Conservation (phyloP, 2,888 invertebrate species). For the Leucania comma region DNA sequence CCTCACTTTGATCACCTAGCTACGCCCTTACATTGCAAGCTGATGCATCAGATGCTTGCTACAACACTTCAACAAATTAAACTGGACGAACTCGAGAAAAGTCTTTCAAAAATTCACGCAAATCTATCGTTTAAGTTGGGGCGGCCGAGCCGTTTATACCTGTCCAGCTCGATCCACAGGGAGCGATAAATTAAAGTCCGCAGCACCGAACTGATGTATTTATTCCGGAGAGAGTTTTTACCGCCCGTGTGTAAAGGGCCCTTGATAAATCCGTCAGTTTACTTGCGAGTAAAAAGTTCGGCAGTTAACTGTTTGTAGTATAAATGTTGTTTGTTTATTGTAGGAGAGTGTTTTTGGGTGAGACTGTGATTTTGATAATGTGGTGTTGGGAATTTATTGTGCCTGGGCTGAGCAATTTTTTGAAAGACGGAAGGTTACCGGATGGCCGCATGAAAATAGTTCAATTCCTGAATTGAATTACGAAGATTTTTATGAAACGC, state of each 20-base stretch:
- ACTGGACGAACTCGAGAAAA: conserved; percentile 21
- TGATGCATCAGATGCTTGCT: not conserved
- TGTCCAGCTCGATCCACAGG: conserved; percentile 67
- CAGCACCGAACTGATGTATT: conserved; percentile 69
- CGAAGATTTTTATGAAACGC: too few relatives aligned
- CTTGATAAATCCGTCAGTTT: conserved; percentile 74
- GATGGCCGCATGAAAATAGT: too few relatives aligned
- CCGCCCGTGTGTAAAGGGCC: conserved; percentile 71
- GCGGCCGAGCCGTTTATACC: conserved; percentile 62
- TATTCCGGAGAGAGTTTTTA: conserved; percentile 74
- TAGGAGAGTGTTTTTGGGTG: conserved; percentile 11
- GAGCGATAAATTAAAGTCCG: conserved; percentile 73
- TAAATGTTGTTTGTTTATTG: conserved; percentile 52
- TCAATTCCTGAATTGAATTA: too few relatives aligned
- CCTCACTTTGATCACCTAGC: too few relatives aligned
- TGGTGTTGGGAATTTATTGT: not conserved
- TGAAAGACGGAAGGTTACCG: too few relatives aligned
- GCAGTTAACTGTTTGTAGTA: conserved; percentile 54
- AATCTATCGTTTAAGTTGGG: conserved; percentile 60
- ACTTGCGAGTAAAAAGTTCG: conserved; percentile 56
- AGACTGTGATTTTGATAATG: conserved; percentile 22
- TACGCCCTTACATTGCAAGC: not conserved
- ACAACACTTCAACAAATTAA: conserved; percentile 35
- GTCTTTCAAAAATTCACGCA: conserved; percentile 62
- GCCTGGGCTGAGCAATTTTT: too few relatives aligned